These are phyloP conservation scores for Saccostrea cuccullata DNA, from an alignment of 1,140 invertebrate genomes.

Conservation along the genomic window DNA sequence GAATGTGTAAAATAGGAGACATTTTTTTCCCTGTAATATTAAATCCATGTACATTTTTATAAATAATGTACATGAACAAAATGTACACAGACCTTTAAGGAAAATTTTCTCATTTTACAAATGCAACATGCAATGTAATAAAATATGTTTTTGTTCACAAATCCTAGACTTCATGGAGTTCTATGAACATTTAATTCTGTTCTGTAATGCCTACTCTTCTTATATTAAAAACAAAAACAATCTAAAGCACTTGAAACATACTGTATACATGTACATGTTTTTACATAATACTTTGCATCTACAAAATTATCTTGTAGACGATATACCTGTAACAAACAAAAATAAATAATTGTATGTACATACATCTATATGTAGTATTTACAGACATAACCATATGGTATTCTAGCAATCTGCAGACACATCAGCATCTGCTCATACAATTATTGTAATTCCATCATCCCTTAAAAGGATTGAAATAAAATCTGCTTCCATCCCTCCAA, in stretches of 20 bases:
- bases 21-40: no score
- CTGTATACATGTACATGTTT: background rate
- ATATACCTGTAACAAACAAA: background rate
- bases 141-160: no score
- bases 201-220: no score
- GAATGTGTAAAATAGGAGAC: background rate
- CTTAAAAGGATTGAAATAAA: background rate
- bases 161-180: no score
- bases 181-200: no score
- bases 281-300: background rate
- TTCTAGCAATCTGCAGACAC: background rate
- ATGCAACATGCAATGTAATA: no score
- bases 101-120: no score
- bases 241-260: no score
- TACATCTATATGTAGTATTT: conserved; percentile 12
- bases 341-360: background rate
- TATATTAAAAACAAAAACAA: no score
- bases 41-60: no score
- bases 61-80: no score
- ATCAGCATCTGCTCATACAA: background rate
- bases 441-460: background rate
- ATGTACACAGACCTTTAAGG: no score
- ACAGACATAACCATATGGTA: background rate
- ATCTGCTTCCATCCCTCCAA: background rate
- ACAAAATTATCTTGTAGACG: background rate